Conservation (phyloP, 2,797 vertebrate species). For the Cryptoblepharus egeriae region DNA sequence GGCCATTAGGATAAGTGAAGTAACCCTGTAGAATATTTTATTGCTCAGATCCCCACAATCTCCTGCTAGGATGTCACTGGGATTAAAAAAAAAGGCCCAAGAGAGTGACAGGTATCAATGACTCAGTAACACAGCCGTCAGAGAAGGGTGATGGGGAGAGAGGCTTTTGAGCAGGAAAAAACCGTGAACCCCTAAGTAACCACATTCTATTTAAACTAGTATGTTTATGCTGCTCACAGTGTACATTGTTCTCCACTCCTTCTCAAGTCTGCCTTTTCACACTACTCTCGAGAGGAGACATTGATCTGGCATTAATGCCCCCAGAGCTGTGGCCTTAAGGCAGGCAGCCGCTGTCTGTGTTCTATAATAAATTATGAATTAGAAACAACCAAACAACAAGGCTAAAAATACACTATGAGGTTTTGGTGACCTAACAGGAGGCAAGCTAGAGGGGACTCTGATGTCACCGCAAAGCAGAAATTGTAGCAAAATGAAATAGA, state of each 20-base stretch:
- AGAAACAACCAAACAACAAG: slow-evolving; percentile 28
- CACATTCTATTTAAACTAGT: background rate
- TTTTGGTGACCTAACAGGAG: slow-evolving; percentile 37
- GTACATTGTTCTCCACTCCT: background rate
- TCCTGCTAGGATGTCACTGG: background rate
- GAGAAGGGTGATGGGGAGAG: background rate
- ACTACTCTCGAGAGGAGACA: background rate
- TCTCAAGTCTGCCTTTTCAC: slow-evolving; percentile 2
- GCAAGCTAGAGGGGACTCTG: slow-evolving; percentile 12
- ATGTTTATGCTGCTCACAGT: background rate
- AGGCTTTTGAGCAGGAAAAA: background rate
- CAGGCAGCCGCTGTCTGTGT: background rate
- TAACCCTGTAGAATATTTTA: background rate
- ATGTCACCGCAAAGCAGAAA: slow-evolving; percentile 21
- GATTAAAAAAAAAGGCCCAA: background rate
- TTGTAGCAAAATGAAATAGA: background rate
- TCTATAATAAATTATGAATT: slow-evolving; percentile 34
- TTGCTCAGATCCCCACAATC: background rate
- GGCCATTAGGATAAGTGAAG: background rate
- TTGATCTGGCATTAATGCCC: slow-evolving; percentile 16
- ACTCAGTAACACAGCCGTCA: background rate
- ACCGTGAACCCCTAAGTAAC: background rate
- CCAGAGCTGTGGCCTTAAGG: slow-evolving; percentile 18
- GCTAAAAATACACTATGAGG: slow-evolving; percentile 29
- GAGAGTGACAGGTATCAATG: background rate